These are phyloP conservation scores for Melinaea marsaeus DNA, from an alignment of 2,888 invertebrate genomes.

Conservation along the genomic window DNA sequence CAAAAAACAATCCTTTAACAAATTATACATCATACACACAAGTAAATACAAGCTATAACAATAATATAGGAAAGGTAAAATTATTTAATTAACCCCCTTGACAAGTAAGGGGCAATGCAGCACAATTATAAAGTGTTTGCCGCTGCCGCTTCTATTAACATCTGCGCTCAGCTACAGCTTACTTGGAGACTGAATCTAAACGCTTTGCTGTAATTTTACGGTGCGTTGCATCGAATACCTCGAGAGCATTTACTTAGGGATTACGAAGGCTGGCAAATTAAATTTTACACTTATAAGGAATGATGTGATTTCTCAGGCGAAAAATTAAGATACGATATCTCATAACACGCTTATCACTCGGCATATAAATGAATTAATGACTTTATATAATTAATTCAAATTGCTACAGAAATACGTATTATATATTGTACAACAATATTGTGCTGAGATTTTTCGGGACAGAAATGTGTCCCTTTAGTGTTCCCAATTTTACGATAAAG, in stretches of 20 bases:
- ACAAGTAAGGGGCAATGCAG: conserved; percentile 36
- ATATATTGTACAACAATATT: neutral
- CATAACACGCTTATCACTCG: neutral
- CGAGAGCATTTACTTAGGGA: conserved; percentile 23
- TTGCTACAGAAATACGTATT: neutral
- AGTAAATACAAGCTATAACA: too few relatives aligned
- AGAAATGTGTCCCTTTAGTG: conserved; percentile 32
- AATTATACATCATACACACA: neutral
- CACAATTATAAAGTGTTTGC: conserved; percentile 54
- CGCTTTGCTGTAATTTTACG: conserved; percentile 34
- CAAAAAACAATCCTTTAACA: conserved; percentile 40
- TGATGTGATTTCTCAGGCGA: neutral
- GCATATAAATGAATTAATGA: too few relatives aligned
- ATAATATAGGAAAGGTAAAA: neutral
- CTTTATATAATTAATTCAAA: too few relatives aligned
- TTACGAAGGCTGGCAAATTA: conserved; percentile 22
- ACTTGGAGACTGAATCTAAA: conserved; percentile 37
- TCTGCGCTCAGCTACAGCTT: conserved; percentile 40
- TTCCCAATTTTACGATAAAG: conserved; percentile 53
- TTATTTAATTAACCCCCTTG: conserved; percentile 14
- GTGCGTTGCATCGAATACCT: conserved; percentile 25
- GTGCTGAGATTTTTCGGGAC: conserved; percentile 6
- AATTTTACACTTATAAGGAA: conserved; percentile 17
- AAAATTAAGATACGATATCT: neutral
- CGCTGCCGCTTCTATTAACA: conserved; percentile 43